Base-by-base conservation (phyloP, 92 coral and sea anemone genomes). In the Epizoanthus illoricatus region DNA sequence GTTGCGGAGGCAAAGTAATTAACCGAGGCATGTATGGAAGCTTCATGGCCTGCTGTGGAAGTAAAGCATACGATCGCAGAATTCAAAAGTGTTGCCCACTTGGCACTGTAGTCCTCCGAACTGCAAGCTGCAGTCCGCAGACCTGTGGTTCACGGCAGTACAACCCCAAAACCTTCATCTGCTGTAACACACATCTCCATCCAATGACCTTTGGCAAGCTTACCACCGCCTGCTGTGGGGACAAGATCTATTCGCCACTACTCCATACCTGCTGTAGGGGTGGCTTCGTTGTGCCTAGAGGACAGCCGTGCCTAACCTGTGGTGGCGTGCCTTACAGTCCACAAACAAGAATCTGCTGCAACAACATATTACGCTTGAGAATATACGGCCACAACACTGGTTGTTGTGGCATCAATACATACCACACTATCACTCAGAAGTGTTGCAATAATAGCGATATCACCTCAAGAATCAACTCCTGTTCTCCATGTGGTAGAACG, bases 201-300 rank as follows among this genome's bases (percentile, higher is more conserved):
- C 39, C 16, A 4, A 10, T 15, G 39, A 73, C 60, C 21, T 73
- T 62, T 12, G 79, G 79, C 20, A 18, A 11, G 6, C 55, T 36
- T 6, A 15, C 61, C 33, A 73, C 72, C 19, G 28, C 11, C 42
- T 83, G 86, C 68, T 83, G 86, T 61, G 86, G 86, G 5, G 24
- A 28, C 9, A 83, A 7, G 12, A 73, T 80, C 63, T 83, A 83
- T 49, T 28, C 42, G 11, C 73, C 83, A 73, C 19, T 23, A 57
- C 59, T 40, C 49, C 57, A 66, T 13, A 23, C 71, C 21, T 79
- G 83, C 73, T 79, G 83, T 33, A 54, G 42, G 3, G 60, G 59
- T 10, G 49, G 23, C 9, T 11, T 21, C 13, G 60, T 79, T 19
- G 56, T 68, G 5, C 8, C 49, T 11, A 39, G 45, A 19, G 52